Percentiles rank a stretch among this genome's conserved stretches.
These are phyloP conservation scores for Thaumatotibia leucotreta DNA, from an alignment of 1,140 invertebrate species.

Conservation along the genomic window DNA sequence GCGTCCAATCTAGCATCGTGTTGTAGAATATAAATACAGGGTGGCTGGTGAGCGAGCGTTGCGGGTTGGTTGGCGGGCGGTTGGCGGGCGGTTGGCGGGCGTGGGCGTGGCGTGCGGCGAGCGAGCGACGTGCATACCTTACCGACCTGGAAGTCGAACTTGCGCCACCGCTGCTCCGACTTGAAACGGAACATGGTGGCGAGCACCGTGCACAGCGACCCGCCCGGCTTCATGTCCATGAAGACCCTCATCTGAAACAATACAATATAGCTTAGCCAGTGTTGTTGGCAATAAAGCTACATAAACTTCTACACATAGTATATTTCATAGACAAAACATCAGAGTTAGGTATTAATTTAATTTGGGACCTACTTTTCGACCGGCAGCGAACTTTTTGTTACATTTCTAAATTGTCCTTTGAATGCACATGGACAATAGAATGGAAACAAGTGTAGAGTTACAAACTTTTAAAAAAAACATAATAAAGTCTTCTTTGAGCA, in stretches of 20 bases:
- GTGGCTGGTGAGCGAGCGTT: slow-evolving; percentile 20
- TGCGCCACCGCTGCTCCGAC: slow-evolving; percentile 95
- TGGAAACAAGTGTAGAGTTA: too few relatives aligned
- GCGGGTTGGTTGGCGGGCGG: slow-evolving; percentile 23
- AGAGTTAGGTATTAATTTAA: too few relatives aligned
- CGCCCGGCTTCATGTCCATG: slow-evolving; percentile 95
- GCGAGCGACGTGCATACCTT: slow-evolving; percentile 80
- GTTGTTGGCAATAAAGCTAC: too few relatives aligned
- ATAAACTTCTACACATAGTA: too few relatives aligned
- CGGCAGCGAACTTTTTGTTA: too few relatives aligned
- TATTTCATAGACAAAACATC: too few relatives aligned
- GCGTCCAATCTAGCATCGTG: not conserved
- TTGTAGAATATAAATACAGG: not conserved
- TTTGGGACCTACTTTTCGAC: too few relatives aligned
- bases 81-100: slow-evolving; percentile 28
- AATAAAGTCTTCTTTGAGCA: too few relatives aligned
- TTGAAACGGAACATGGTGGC: slow-evolving; percentile 96
- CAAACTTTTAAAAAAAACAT: too few relatives aligned
- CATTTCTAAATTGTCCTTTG: too few relatives aligned
- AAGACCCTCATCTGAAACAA: slow-evolving; percentile 90
- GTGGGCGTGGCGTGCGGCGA: slow-evolving; percentile 36
- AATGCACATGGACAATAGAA: too few relatives aligned
- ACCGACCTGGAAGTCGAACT: slow-evolving; percentile 93
- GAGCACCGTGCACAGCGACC: slow-evolving; percentile 94
- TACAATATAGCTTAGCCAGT: too few relatives aligned